phyloP scores from a whole-genome alignment of 2,797 vertebrate species.

The Simalia tracyae region DNA sequence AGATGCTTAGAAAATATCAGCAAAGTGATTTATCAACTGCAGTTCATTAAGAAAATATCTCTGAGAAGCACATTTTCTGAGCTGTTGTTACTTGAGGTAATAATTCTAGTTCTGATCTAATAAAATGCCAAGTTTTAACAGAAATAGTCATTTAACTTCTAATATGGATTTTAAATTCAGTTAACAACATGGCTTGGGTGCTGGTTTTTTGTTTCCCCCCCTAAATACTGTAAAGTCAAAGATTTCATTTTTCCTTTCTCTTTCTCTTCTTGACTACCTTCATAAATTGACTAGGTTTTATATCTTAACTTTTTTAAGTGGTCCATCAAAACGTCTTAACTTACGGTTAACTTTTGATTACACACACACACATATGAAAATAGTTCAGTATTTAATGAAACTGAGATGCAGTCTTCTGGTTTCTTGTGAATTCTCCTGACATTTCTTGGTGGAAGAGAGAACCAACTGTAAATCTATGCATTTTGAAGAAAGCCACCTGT shows the following conservation, averaged over 20 bases:
- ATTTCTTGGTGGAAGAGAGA: conserved; percentile 17
- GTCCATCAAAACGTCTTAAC: too few relatives aligned
- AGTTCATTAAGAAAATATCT: not conserved
- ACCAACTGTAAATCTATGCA: conserved; percentile 21
- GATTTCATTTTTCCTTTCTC: not conserved
- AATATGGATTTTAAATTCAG: not conserved
- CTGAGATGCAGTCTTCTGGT: not conserved
- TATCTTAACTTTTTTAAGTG: too few relatives aligned
- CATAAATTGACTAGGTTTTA: not conserved
- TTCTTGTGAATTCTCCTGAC: conserved; percentile 19
- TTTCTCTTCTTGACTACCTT: not conserved
- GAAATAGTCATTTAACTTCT: not conserved
- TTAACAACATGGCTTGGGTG: not conserved
- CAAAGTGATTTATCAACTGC: not conserved
- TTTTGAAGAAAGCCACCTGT: conserved; percentile 23
- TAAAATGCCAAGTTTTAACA: not conserved
- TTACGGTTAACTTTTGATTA: too few relatives aligned
- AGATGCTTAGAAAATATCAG: not conserved
- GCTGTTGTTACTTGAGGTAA: not conserved
- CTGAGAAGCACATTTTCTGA: not conserved
- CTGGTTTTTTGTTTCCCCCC: not conserved
- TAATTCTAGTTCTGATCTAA: not conserved
- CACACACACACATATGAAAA: not conserved
- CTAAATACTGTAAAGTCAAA: not conserved
- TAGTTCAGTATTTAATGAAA: conserved; percentile 12